phyloP scores from a whole-genome alignment of 2,888 invertebrate genomes.

The Pandemis corylana region DNA sequence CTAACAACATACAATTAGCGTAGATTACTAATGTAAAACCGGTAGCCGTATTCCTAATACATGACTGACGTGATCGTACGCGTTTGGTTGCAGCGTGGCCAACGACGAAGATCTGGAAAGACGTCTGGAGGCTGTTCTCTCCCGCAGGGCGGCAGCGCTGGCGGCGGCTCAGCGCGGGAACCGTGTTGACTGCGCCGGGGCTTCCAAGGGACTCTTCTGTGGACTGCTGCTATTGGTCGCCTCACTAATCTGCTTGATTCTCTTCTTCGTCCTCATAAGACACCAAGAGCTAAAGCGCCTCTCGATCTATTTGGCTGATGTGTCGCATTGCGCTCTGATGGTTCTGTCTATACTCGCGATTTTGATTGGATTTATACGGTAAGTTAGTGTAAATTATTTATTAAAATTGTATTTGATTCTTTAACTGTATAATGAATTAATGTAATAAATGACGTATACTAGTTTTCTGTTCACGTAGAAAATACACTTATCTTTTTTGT shows the following conservation, averaged over 20 bases:
- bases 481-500: not conserved
- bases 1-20: not conserved
- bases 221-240: constrained; percentile 95
- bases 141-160: constrained; percentile 93
- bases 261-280: constrained; percentile 97
- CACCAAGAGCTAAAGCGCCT: constrained; percentile 92
- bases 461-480: not conserved
- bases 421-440: not conserved
- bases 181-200: constrained; percentile 97
- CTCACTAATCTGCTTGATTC: constrained; percentile 95
- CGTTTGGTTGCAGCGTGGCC: constrained; percentile 84
- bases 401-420: constrained; percentile 4
- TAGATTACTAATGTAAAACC: constrained; percentile 27
- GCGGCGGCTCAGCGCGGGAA: constrained; percentile 93
- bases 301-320: constrained; percentile 96
- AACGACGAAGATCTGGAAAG: constrained; percentile 94
- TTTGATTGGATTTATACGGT: constrained; percentile 95
- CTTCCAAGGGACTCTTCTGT: constrained; percentile 96
- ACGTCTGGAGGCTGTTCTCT: constrained; percentile 94
- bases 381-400: constrained; percentile 55
- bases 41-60: constrained; percentile 36
- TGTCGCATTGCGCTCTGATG: constrained; percentile 95
- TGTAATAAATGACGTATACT: not conserved
- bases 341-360: constrained; percentile 95
- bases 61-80: constrained; percentile 67